phyloP scores from a whole-genome alignment of 2,797 vertebrate genomes.

The Kryptolebias ocellatus region DNA sequence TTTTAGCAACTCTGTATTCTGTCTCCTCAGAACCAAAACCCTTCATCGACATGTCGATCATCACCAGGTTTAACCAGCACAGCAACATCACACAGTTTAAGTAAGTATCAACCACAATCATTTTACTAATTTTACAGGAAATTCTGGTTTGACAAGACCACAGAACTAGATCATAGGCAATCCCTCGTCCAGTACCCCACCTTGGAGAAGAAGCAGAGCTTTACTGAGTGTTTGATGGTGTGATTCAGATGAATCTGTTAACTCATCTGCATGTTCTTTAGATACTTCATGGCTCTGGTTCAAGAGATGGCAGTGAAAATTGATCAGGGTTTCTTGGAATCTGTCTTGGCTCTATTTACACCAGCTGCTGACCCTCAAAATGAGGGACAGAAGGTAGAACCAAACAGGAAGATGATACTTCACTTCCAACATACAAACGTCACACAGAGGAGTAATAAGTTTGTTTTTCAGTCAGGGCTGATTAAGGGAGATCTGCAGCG shows the following conservation, averaged over 20 bases:
- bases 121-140: not conserved
- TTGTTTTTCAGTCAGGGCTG: slow-evolving; percentile 81
- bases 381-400: slow-evolving; percentile 85
- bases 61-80: slow-evolving; percentile 95
- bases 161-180: not conserved
- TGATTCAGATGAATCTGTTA: not conserved
- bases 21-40: slow-evolving; percentile 90
- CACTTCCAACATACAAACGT: fast-evolving
- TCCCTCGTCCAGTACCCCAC: not conserved
- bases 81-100: slow-evolving; percentile 96
- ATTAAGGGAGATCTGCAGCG: slow-evolving; percentile 88
- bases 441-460: fast-evolving
- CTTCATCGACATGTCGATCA: slow-evolving; percentile 93
- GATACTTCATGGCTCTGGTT: slow-evolving; percentile 98
- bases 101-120: slow-evolving; percentile 42
- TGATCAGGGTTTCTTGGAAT: slow-evolving; percentile 93
- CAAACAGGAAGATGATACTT: not conserved
- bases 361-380: slow-evolving; percentile 80
- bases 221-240: not conserved
- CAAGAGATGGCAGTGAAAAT: slow-evolving; percentile 98
- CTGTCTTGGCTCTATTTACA: slow-evolving; percentile 86
- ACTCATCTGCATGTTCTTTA: slow-evolving; percentile 54
- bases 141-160: no score
- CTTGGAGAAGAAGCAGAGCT: not conserved
- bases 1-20: not conserved